These are phyloP conservation scores for Oxycera nigricornis DNA, from an alignment of 2,888 invertebrate species.

Conservation along the genomic window DNA sequence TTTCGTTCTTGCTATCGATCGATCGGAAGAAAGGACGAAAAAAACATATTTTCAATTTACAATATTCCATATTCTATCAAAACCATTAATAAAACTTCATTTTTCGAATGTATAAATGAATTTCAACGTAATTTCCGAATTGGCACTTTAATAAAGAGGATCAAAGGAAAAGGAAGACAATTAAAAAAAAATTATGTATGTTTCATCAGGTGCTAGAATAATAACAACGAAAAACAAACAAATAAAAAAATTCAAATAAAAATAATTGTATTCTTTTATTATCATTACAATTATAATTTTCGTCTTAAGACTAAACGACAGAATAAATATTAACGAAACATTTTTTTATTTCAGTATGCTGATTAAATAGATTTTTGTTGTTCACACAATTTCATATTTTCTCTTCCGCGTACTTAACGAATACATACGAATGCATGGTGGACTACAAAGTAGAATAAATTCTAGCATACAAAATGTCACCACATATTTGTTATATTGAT, in stretches of 20 bases:
- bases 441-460: constrained; percentile 17
- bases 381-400: constrained; percentile 8
- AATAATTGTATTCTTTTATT: background rate
- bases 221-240: background rate
- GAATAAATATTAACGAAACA: constrained; percentile 24
- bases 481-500: constrained; percentile 2
- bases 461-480: constrained; percentile 13
- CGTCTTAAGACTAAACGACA: constrained; percentile 17
- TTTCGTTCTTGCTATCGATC: too few relatives aligned
- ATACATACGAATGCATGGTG: background rate
- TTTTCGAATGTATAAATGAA: too few relatives aligned
- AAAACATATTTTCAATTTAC: too few relatives aligned
- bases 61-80: too few relatives aligned
- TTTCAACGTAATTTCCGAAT: too few relatives aligned
- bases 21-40: too few relatives aligned
- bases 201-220: too few relatives aligned
- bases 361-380: constrained; percentile 20
- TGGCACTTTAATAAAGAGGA: too few relatives aligned
- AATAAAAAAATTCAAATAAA: background rate
- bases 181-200: too few relatives aligned
- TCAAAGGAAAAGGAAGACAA: too few relatives aligned
- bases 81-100: too few relatives aligned
- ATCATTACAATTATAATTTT: background rate
- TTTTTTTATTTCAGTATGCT: background rate
- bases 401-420: background rate